phyloP scores from a whole-genome alignment of 2,113 vertebrate species.

The Hypanus sabinus region DNA sequence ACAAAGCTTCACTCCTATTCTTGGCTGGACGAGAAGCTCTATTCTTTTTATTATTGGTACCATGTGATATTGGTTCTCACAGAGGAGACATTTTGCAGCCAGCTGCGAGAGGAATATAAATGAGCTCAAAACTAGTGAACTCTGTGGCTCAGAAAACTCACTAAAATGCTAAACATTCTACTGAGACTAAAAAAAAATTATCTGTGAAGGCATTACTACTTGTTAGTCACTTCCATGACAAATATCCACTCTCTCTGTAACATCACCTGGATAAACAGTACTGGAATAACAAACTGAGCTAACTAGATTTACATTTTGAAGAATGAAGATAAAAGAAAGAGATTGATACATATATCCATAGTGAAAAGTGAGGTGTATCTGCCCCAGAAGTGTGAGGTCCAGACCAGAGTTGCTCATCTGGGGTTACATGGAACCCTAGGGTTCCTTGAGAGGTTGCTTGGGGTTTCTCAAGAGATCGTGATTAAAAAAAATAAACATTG shows the following conservation, averaged over 20 bases:
- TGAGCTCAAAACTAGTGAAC: not conserved
- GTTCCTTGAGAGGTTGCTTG: too few species aligned
- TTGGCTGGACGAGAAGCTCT: not conserved
- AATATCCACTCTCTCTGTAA: not conserved
- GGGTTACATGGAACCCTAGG: too few species aligned
- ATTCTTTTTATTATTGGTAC: not conserved
- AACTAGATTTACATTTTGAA: not conserved
- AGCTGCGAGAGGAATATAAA: not conserved
- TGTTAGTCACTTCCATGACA: not conserved
- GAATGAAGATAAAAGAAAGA: not conserved
- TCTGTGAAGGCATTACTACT: not conserved
- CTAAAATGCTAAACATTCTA: not conserved
- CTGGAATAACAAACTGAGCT: not conserved
- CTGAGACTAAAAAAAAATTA: not conserved
- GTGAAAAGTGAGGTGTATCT: not conserved
- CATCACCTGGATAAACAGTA: not conserved
- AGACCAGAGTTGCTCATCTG: not conserved
- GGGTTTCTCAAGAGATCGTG: too few species aligned
- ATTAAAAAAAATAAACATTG: too few species aligned
- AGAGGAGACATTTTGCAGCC: not conserved
- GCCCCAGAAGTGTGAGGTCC: not conserved
- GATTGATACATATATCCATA: not conserved
- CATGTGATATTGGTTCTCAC: not conserved
- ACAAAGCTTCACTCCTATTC: not conserved
- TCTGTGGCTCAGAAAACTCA: not conserved